Evolutionary conservation across 2,113 vertebrate genomes (phyloP).

Genomic region (human): GRCh38 chr4:15731501-15732000

Average conservation of each 20-base stretch:
- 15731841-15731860: background rate
- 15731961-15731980: background rate
- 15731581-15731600: no score
- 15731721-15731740: slow-evolving; percentile 42
- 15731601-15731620: no score
- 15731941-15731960: background rate
- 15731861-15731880: background rate
- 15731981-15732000: background rate
- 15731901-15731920: background rate
- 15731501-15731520: no score
- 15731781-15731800: background rate
- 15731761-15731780: background rate
- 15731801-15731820: background rate
- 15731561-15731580: no score
- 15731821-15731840: background rate
- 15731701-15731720: background rate
- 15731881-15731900: fast-evolving
- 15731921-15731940: no score
- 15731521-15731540: no score
- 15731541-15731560: no score
- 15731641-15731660: no score
- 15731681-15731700: no score
- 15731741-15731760: background rate
- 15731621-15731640: no score
- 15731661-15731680: background rate